Percentiles rank a stretch among this genome's conserved stretches.
These are phyloP conservation scores for Rhagologus leucostigma DNA, from an alignment of 2,113 vertebrate genomes.

Conservation along the genomic window DNA sequence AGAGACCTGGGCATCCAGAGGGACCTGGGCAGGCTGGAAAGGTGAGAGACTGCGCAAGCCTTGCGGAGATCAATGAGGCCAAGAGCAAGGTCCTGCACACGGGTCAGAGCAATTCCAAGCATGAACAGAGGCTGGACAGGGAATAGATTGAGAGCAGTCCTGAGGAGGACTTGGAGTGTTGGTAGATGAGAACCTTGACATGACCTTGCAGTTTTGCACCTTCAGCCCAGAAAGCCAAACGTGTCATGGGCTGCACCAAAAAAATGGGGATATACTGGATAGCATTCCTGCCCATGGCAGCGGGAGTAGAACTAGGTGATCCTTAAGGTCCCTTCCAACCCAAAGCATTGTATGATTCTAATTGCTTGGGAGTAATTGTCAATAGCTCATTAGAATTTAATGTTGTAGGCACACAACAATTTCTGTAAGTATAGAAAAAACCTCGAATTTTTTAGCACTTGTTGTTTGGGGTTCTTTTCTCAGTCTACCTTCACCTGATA, in stretches of 20 bases:
- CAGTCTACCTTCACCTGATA: neutral
- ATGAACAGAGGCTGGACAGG: neutral
- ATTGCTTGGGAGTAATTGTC: neutral
- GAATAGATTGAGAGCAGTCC: neutral
- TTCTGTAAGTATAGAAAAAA: neutral
- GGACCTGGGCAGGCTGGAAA: neutral
- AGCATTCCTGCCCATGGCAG: neutral
- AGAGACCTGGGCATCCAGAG: neutral
- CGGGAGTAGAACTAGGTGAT: neutral
- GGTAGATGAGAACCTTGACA: neutral
- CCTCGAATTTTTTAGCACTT: neutral
- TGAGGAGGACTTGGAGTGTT: neutral
- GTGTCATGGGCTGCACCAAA: neutral
- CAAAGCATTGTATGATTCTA: neutral
- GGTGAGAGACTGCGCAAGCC: neutral
- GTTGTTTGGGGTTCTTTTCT: neutral
- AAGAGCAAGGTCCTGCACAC: neutral
- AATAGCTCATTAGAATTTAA: neutral
- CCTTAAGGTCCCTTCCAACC: neutral
- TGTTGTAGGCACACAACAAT: neutral
- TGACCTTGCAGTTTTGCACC: neutral
- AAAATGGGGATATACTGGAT: neutral
- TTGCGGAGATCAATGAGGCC: fast-evolving
- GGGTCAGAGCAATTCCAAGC: neutral
- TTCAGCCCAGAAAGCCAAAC: neutral